Percentiles rank a stretch among this genome's conserved stretches.
Evolutionary conservation across 2,888 invertebrate species (phyloP).

Genomic region (Acronicta psi): DNA sequence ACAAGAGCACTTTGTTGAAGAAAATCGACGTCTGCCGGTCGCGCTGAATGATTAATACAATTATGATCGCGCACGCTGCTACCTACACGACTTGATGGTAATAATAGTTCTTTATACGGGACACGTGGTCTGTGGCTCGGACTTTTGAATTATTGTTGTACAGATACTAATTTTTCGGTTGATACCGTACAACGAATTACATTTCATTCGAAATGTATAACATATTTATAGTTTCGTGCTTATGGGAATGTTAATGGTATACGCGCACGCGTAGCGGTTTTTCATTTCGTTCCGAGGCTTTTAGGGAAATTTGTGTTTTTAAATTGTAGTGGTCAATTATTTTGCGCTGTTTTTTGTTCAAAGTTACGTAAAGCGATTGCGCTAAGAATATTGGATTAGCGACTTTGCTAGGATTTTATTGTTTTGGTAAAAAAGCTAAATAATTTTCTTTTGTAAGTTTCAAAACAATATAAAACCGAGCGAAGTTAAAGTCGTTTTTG

Average conservation of each 20-base stretch:
- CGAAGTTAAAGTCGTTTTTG: too few species aligned
- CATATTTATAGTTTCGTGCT: constrained; percentile 32
- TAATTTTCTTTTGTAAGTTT: too few species aligned
- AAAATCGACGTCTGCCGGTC: constrained; percentile 89
- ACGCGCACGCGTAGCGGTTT: constrained; percentile 41
- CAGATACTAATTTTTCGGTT: constrained; percentile 63
- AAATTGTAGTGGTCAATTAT: not conserved
- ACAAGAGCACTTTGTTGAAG: constrained; percentile 89
- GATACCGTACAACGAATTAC: constrained; percentile 59
- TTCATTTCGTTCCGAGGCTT: constrained; percentile 50
- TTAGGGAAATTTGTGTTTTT: constrained; percentile 17
- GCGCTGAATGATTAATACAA: constrained; percentile 89
- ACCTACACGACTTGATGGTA: constrained; percentile 78
- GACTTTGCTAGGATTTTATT: constrained; percentile 8
- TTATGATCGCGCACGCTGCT: constrained; percentile 87
- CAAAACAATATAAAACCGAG: too few species aligned
- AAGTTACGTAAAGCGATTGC: constrained; percentile 2
- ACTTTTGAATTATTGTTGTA: constrained; percentile 55
- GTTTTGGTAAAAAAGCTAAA: constrained; percentile 4
- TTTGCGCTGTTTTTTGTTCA: not conserved
- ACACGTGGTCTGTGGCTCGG: constrained; percentile 79
- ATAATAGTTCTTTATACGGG: constrained; percentile 85
- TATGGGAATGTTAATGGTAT: constrained; percentile 31
- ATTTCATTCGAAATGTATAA: constrained; percentile 48
- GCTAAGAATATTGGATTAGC: constrained; percentile 6